phyloP scores from a whole-genome alignment of 2,888 invertebrate genomes.

The Tipula helvola region DNA sequence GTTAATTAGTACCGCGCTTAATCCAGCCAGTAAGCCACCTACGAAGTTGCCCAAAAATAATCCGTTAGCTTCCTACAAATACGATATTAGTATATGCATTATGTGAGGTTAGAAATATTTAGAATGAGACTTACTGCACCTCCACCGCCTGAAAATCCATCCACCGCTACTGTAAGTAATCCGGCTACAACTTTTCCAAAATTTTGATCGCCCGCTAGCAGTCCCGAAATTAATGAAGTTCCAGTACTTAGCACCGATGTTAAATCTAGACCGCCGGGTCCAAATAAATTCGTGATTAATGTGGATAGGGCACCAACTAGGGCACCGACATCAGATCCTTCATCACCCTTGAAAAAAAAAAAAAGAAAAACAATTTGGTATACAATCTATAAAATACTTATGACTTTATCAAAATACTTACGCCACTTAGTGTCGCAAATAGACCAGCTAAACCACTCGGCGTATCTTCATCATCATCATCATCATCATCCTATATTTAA shows the following conservation, averaged over 20 bases:
- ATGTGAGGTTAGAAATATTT: neutral
- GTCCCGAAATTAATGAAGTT: constrained; percentile 29
- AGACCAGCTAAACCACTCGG: constrained; percentile 30
- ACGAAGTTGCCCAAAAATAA: constrained; percentile 33
- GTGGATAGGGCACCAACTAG: constrained; percentile 34
- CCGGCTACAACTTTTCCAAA: constrained; percentile 33
- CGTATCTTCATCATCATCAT: constrained; percentile 16
- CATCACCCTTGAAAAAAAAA: constrained; percentile 26
- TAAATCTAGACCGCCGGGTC: constrained; percentile 34
- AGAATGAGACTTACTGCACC: constrained; percentile 27
- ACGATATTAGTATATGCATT: neutral
- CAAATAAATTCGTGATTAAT: constrained; percentile 31
- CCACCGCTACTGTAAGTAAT: constrained; percentile 32
- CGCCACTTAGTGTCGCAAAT: constrained; percentile 33
- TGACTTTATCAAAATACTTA: constrained; percentile 21
- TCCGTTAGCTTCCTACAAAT: constrained; percentile 31
- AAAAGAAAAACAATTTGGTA: neutral
- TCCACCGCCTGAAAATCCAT: constrained; percentile 34
- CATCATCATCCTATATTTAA: neutral
- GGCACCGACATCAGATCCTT: constrained; percentile 34
- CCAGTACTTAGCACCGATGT: constrained; percentile 28
- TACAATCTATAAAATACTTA: too few species aligned
- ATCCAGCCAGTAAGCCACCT: constrained; percentile 31
- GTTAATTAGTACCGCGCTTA: constrained; percentile 30
- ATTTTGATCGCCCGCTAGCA: constrained; percentile 31